These are phyloP conservation scores for Cantharis lateralis DNA, from an alignment of 2,888 invertebrate species.

Conservation along the genomic window DNA sequence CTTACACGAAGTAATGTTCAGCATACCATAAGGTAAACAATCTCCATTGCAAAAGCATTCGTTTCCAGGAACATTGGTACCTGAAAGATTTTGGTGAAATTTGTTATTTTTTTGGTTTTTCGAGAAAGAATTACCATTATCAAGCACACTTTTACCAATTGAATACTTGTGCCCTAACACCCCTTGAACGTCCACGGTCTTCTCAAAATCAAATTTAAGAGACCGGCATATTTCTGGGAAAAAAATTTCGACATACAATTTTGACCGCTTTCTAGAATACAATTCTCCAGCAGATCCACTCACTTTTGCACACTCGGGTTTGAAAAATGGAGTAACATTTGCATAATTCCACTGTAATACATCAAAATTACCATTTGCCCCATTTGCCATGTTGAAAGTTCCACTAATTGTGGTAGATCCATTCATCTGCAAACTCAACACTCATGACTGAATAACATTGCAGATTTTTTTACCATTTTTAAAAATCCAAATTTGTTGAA, in stretches of 20 bases:
- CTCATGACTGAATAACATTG: not conserved
- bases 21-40: conserved; percentile 70
- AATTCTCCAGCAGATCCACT: conserved; percentile 81
- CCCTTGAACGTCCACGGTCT: conserved; percentile 62
- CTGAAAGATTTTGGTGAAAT: conserved; percentile 48
- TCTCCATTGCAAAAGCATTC: conserved; percentile 72
- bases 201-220: conserved; percentile 65
- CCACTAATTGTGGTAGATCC: conserved; percentile 73
- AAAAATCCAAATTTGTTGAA: conserved; percentile 88
- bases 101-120: not conserved
- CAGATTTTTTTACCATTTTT: conserved; percentile 62
- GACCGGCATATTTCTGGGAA: conserved; percentile 77
- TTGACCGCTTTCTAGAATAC: conserved; percentile 68
- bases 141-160: conserved; percentile 66
- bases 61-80: conserved; percentile 61
- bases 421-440: conserved; percentile 67
- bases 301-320: conserved; percentile 63
- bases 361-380: conserved; percentile 70
- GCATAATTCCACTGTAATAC: conserved; percentile 74
- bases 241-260: conserved; percentile 65
- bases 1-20: conserved; percentile 74
- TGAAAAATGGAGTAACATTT: conserved; percentile 60
- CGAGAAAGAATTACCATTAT: conserved; percentile 61
- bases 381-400: conserved; percentile 75
- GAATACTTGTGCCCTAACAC: conserved; percentile 70